Evolutionary conservation across 1,140 invertebrate genomes (phyloP).

Genomic region (Drosophila biarmipes): DNA sequence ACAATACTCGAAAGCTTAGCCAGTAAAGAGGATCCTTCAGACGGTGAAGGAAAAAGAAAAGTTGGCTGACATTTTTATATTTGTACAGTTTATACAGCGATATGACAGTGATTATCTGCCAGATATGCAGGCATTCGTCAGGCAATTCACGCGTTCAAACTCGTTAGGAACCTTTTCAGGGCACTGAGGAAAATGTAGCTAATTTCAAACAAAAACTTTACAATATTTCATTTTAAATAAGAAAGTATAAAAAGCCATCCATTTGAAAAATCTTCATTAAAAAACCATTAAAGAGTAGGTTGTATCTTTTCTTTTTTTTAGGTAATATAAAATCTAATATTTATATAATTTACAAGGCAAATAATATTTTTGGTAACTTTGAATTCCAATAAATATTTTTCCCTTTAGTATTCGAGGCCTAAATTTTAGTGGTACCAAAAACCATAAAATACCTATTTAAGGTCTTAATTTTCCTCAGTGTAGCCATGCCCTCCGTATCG

Average conservation of each 20-base stretch:
- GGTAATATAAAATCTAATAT: too few species aligned
- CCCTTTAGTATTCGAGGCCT: background rate
- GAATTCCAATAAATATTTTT: background rate
- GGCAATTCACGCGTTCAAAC: slow-evolving; percentile 15
- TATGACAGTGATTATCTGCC: slow-evolving; percentile 59
- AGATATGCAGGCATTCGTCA: slow-evolving; percentile 5
- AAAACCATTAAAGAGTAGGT: background rate
- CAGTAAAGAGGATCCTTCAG: slow-evolving; percentile 20
- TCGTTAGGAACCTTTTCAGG: slow-evolving; percentile 13
- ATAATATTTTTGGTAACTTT: too few species aligned
- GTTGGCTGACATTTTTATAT: slow-evolving; percentile 22
- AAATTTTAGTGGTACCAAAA: too few species aligned
- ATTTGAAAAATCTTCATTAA: too few species aligned
- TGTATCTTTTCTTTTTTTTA: too few species aligned
- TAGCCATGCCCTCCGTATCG: slow-evolving; percentile 3
- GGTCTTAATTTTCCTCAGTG: background rate
- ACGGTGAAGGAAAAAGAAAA: background rate
- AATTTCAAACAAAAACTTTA: background rate
- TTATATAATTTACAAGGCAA: too few species aligned
- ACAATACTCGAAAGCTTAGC: slow-evolving; percentile 48
- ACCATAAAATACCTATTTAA: background rate
- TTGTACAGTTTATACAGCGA: slow-evolving; percentile 38
- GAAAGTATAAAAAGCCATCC: background rate
- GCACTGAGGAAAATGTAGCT: slow-evolving; percentile 1
- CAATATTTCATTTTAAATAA: background rate